phyloP scores from a whole-genome alignment of 2,113 vertebrate genomes.

The Zosterops hypoxanthus region DNA sequence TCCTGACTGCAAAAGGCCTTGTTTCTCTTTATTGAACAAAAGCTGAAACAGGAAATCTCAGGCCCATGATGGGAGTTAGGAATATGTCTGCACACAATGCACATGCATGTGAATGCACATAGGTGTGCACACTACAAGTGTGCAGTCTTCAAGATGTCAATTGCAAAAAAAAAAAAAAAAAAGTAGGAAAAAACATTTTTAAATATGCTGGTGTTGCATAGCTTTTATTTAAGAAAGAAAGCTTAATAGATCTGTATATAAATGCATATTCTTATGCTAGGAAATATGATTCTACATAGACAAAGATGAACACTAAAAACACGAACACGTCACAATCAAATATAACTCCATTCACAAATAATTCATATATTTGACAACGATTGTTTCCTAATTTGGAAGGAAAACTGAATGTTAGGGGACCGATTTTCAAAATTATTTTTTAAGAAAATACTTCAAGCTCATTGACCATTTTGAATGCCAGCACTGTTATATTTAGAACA shows the following conservation, averaged over 20 bases:
- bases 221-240: background rate
- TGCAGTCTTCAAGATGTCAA: background rate
- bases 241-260: background rate
- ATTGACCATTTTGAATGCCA: background rate
- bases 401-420: background rate
- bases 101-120: background rate
- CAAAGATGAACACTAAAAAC: background rate
- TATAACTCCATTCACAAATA: background rate
- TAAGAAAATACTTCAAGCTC: background rate
- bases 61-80: background rate
- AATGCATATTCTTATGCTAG: background rate
- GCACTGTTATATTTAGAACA: background rate
- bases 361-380: background rate
- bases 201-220: background rate
- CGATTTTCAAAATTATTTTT: background rate
- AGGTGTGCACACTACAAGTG: fast-evolving
- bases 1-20: background rate
- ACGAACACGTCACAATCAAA: background rate
- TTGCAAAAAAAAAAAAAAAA: background rate
- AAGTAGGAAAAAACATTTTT: background rate
- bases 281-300: background rate
- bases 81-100: background rate
- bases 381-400: background rate
- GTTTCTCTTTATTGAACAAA: constrained; percentile 6
- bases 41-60: background rate